Percentiles rank a stretch among this genome's conserved stretches.
Conservation (phyloP, 2,113 vertebrate species). For the Sebastes fasciatus region DNA sequence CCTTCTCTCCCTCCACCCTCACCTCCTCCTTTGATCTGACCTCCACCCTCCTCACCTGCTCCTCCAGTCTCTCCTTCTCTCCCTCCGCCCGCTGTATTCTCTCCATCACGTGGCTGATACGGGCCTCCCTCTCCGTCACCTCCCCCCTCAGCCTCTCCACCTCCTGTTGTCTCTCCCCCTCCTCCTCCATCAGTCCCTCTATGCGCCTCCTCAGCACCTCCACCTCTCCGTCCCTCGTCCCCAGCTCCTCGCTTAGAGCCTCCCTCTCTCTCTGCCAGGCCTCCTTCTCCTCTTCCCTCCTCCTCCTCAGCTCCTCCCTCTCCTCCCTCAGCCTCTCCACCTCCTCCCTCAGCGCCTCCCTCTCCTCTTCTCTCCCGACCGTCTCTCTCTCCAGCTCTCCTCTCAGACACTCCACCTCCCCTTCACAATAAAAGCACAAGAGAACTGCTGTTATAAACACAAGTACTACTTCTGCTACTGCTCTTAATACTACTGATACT, state of each 20-base stretch:
- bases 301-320: constrained; percentile 57
- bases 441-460: neutral
- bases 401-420: constrained; percentile 86
- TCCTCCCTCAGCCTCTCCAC: constrained; percentile 48
- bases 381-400: constrained; percentile 76
- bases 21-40: constrained; percentile 24
- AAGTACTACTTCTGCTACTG: neutral
- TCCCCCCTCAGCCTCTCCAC: constrained; percentile 60
- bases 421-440: constrained; percentile 71
- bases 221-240: constrained; percentile 62
- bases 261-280: constrained; percentile 56
- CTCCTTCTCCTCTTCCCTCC: constrained; percentile 59
- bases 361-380: constrained; percentile 27
- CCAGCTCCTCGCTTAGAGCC: constrained; percentile 57
- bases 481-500: neutral
- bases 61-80: constrained; percentile 41
- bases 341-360: constrained; percentile 36
- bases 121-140: constrained; percentile 48
- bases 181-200: constrained; percentile 46
- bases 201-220: constrained; percentile 53
- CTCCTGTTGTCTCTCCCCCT: constrained; percentile 60
- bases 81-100: constrained; percentile 18
- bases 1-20: constrained; percentile 50
- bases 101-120: constrained; percentile 44
- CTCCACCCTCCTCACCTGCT: constrained; percentile 28